Evolutionary conservation across 2,113 vertebrate genomes (phyloP).

Genomic region (Pterophyllum scalare): DNA sequence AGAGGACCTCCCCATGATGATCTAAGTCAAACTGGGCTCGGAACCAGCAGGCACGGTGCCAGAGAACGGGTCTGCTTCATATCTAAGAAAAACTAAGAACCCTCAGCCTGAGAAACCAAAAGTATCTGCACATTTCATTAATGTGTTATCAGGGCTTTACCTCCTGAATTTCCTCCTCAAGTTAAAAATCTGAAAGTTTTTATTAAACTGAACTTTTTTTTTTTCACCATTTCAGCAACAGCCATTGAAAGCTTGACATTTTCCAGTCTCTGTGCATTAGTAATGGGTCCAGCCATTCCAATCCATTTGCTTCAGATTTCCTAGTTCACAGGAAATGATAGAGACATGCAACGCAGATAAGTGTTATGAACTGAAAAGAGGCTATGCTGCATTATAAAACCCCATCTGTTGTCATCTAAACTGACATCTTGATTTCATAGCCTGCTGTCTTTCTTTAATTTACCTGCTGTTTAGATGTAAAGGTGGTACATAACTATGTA

Average conservation of each 20-base stretch:
- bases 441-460: not conserved
- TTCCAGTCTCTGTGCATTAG: not conserved
- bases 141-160: not conserved
- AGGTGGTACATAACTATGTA: not conserved
- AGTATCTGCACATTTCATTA: constrained; percentile 2
- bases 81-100: constrained; percentile 31
- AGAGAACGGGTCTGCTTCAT: constrained; percentile 41
- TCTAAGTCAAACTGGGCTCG: constrained; percentile 40
- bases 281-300: not conserved
- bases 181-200: not conserved
- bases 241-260: constrained; percentile 1
- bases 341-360: not conserved
- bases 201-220: not conserved
- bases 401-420: not conserved
- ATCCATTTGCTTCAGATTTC: not conserved
- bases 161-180: not conserved
- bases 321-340: not conserved
- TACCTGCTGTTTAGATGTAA: not conserved
- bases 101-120: not conserved
- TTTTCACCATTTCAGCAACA: not conserved
- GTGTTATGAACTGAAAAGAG: not conserved
- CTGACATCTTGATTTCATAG: not conserved
- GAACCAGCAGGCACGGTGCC: constrained; percentile 50
- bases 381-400: not conserved
- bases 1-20: constrained; percentile 30